A percentile compares a stretch with the other conserved stretches of the same genome.
phyloP scores from a whole-genome alignment of 2,888 invertebrate genomes.

The Odontocerum albicorne region DNA sequence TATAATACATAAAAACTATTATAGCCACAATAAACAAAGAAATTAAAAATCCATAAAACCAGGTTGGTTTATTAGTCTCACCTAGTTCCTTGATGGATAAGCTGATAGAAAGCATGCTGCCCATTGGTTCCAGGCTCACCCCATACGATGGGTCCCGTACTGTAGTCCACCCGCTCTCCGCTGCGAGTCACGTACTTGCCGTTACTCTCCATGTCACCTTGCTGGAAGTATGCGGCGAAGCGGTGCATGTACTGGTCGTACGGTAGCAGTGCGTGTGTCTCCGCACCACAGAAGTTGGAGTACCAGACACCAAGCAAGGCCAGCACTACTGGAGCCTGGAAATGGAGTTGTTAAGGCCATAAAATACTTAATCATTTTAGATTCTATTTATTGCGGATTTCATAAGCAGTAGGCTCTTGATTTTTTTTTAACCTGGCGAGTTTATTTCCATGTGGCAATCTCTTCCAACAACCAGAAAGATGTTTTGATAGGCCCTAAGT shows the following conservation, averaged over 20 bases:
- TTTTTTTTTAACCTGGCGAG: no score
- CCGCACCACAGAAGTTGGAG: constrained; percentile 90
- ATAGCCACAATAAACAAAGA: not conserved
- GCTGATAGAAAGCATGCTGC: constrained; percentile 99
- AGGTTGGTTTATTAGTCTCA: constrained; percentile 37
- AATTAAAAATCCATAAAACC: not conserved
- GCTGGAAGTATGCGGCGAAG: constrained; percentile 99
- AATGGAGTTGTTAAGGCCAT: not conserved
- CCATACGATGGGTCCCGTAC: constrained; percentile 86
- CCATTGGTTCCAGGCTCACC: constrained; percentile 99
- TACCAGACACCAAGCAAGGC: constrained; percentile 95
- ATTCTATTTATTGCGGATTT: no score
- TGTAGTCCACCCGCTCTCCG: constrained; percentile 61
- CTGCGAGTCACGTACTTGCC: constrained; percentile 88
- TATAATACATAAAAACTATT: not conserved
- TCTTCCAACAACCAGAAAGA: no score
- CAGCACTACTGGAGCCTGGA: constrained; percentile 87
- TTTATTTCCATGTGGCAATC: no score
- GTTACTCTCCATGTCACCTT: constrained; percentile 99
- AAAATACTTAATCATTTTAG: not conserved
- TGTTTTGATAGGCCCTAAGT: no score
- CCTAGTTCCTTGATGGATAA: constrained; percentile 88
- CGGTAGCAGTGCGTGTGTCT: constrained; percentile 94
- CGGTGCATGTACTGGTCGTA: constrained; percentile 98
- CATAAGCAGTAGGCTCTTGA: not conserved